Conservation (phyloP, 2,113 vertebrate genomes). For the Mus musculus region GRCm39 chr2:58923001-58923500, state of each 20-base stretch:
- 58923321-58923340: not conserved
- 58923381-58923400: not conserved
- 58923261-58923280: not conserved
- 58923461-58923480: not conserved
- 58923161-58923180: not conserved
- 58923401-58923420: not conserved
- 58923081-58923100: not conserved
- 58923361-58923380: not conserved
- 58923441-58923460: not conserved
- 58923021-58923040: conserved; percentile 5
- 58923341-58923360: not conserved
- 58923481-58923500: not conserved
- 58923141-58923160: not conserved
- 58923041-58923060: not conserved
- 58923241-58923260: not conserved
- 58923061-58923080: not conserved
- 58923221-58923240: not conserved
- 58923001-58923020: not conserved
- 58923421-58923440: not conserved
- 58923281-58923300: not conserved
- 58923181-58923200: not conserved
- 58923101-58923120: not conserved
- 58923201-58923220: not conserved
- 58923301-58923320: not conserved
- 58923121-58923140: not conserved